These are phyloP conservation scores for Dicyrtomina minuta DNA, from an alignment of 2,888 invertebrate species.

Conservation along the genomic window DNA sequence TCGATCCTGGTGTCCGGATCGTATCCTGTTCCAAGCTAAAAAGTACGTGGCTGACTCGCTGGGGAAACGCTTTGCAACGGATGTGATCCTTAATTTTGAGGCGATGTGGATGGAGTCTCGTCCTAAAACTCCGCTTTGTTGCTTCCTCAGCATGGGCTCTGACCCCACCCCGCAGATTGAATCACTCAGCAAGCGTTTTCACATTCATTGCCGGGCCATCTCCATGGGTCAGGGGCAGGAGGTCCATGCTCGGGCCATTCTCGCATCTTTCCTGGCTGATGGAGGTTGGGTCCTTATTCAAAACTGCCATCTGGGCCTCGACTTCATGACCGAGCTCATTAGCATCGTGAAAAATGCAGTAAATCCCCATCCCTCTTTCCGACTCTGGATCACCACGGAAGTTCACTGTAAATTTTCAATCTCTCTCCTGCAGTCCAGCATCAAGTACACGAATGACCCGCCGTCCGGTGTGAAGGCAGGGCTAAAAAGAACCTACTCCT, in stretches of 20 bases:
- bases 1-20: slow-evolving; percentile 82
- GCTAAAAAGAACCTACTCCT: slow-evolving; percentile 76
- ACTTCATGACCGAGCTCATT: slow-evolving; percentile 78
- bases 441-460: slow-evolving; percentile 87
- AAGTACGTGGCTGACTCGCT: slow-evolving; percentile 78
- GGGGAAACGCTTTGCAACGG: slow-evolving; percentile 73
- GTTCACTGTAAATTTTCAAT: slow-evolving; percentile 76
- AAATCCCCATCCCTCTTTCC: slow-evolving; percentile 65
- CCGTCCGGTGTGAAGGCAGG: slow-evolving; percentile 84
- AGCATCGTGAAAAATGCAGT: slow-evolving; percentile 63
- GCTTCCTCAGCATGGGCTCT: slow-evolving; percentile 83
- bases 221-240: slow-evolving; percentile 89
- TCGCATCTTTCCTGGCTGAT: slow-evolving; percentile 63
- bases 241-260: slow-evolving; percentile 73
- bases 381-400: slow-evolving; percentile 87
- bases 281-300: slow-evolving; percentile 76
- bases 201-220: slow-evolving; percentile 68
- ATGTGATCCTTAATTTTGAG: slow-evolving; percentile 78
- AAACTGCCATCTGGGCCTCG: slow-evolving; percentile 84
- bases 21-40: slow-evolving; percentile 76
- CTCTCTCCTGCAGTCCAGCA: slow-evolving; percentile 77
- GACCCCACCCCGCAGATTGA: slow-evolving; percentile 86
- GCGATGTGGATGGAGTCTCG: slow-evolving; percentile 72
- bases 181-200: slow-evolving; percentile 71
- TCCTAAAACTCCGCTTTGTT: slow-evolving; percentile 73